Percentiles rank a stretch among this genome's conserved stretches.
phyloP scores from a whole-genome alignment of 2,113 vertebrate genomes.

The Malurus alboscapulatus region DNA sequence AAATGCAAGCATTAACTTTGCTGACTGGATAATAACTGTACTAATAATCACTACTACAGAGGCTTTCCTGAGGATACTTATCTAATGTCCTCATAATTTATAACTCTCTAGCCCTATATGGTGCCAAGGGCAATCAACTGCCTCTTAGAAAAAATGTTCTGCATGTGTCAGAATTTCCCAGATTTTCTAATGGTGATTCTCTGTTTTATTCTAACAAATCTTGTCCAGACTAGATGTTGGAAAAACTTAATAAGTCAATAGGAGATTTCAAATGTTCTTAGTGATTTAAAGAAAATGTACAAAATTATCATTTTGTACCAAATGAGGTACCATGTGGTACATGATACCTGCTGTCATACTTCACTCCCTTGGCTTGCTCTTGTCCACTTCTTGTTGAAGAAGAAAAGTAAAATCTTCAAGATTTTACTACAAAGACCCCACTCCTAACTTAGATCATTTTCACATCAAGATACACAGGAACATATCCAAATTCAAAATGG shows the following conservation, averaged over 20 bases:
- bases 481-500: background rate
- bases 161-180: background rate
- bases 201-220: background rate
- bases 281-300: background rate
- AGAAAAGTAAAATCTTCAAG: background rate
- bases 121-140: conserved; percentile 35
- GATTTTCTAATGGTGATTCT: background rate
- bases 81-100: conserved; percentile 35
- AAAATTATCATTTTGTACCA: background rate
- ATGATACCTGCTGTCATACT: background rate
- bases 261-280: background rate
- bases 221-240: background rate
- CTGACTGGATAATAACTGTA: conserved; percentile 62
- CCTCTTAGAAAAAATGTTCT: background rate
- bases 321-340: background rate
- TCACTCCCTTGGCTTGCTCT: background rate
- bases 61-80: conserved; percentile 53
- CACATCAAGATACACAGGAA: background rate
- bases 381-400: background rate
- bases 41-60: conserved; percentile 50
- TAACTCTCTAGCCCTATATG: conserved; percentile 7
- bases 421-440: background rate
- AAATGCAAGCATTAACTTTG: conserved; percentile 49
- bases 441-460: background rate
- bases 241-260: background rate